A percentile compares a stretch with the other conserved stretches of the same genome.
Evolutionary conservation across 2,797 vertebrate species (phyloP).

Genomic region (Chaunax sp.): DNA sequence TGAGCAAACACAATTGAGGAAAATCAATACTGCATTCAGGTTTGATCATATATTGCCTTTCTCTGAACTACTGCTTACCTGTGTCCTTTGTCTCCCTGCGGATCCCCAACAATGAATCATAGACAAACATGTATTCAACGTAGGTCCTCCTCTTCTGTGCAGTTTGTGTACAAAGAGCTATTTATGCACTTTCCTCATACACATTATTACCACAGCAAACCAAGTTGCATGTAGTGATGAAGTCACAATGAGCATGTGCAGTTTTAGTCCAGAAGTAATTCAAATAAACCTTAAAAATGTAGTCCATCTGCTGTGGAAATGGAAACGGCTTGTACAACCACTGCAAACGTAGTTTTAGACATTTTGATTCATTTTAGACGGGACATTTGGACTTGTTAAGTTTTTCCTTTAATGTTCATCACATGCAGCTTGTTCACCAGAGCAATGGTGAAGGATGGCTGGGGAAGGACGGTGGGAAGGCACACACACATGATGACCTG

Average conservation of each 20-base stretch:
- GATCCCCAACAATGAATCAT: constrained; percentile 40
- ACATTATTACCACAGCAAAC: constrained; percentile 19
- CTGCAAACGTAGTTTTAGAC: background rate
- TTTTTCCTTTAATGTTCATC: constrained; percentile 51
- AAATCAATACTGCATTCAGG: constrained; percentile 83
- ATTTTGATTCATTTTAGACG: constrained; percentile 2
- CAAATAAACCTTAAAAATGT: background rate
- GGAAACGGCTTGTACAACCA: background rate
- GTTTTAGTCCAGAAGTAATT: constrained; percentile 1
- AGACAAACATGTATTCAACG: constrained; percentile 50
- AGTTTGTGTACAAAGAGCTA: constrained; percentile 39
- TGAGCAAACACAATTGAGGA: constrained; percentile 82
- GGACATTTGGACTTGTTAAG: background rate
- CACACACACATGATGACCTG: constrained; percentile 63
- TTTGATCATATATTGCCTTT: constrained; percentile 81
- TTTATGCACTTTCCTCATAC: background rate
- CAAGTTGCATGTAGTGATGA: background rate
- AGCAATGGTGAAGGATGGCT: constrained; percentile 64
- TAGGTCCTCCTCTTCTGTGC: constrained; percentile 26
- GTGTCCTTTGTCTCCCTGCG: constrained; percentile 60
- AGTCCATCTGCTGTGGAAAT: background rate
- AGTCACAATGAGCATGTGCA: background rate
- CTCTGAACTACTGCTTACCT: constrained; percentile 69
- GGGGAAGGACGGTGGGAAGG: constrained; percentile 54
- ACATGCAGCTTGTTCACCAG: constrained; percentile 66